Evolutionary conservation across 1,140 invertebrate species (phyloP).

Genomic region (Drosophila sechellia): DNA sequence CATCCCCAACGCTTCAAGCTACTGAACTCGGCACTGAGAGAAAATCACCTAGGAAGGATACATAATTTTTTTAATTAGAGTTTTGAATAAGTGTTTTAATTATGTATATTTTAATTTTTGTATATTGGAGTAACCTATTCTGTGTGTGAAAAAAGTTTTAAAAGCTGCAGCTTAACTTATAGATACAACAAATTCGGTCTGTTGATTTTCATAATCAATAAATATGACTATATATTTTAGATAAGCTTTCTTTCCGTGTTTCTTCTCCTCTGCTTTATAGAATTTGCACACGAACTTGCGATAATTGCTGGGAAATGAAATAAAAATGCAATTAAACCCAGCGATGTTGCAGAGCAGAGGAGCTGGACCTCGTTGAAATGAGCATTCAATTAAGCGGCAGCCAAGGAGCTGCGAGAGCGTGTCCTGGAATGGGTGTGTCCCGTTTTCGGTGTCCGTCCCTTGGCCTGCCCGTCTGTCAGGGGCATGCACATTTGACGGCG

Average conservation of each 20-base stretch:
- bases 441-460: constrained; percentile 11
- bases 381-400: constrained; percentile 74
- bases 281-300: constrained; percentile 78
- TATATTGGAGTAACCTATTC: too few species aligned
- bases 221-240: too few species aligned
- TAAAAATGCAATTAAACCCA: constrained; percentile 81
- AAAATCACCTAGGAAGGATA: not conserved
- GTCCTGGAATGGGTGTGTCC: constrained; percentile 28
- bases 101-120: too few species aligned
- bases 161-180: too few species aligned
- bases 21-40: not conserved
- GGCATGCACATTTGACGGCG: constrained; percentile 56
- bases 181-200: too few species aligned
- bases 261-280: constrained; percentile 51
- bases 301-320: constrained; percentile 81
- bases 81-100: too few species aligned
- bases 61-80: too few species aligned
- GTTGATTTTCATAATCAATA: too few species aligned
- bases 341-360: constrained; percentile 33
- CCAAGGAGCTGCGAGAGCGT: constrained; percentile 33
- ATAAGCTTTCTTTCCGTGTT: constrained; percentile 6
- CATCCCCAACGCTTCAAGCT: constrained; percentile 10
- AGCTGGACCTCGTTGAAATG: constrained; percentile 57
- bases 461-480: constrained; percentile 27
- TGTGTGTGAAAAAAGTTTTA: too few species aligned